These are phyloP conservation scores for Spea bombifrons DNA, from an alignment of 2,113 vertebrate species.

Conservation along the genomic window DNA sequence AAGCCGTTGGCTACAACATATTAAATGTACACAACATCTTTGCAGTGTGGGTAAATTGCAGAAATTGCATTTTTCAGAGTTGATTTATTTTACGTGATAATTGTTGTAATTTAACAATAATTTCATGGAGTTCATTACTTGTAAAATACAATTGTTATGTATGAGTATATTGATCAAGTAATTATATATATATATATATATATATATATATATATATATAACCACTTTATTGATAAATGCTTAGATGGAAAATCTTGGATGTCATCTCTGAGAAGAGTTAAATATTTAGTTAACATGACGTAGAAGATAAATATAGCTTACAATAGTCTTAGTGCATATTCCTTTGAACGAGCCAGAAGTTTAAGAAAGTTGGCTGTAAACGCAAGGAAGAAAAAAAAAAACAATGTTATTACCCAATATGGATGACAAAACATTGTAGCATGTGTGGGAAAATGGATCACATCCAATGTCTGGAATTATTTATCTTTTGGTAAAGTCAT, in stretches of 20 bases:
- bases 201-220: no score
- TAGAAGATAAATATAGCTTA: constrained; percentile 45
- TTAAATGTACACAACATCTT: no score
- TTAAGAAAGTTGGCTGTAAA: constrained; percentile 58
- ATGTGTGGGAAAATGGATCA: constrained; percentile 86
- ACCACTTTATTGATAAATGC: constrained; percentile 15
- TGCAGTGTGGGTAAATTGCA: no score
- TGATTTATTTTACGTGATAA: no score
- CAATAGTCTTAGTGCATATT: constrained; percentile 38
- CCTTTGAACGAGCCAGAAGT: constrained; percentile 62
- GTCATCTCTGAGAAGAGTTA: constrained; percentile 35
- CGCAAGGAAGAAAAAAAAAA: constrained; percentile 53
- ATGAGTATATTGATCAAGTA: no score
- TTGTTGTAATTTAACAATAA: no score
- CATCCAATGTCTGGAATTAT: constrained; percentile 84
- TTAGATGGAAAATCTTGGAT: constrained; percentile 37
- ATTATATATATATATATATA: no score
- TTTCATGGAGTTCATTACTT: no score
- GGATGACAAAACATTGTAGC: constrained; percentile 82
- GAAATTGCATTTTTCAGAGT: no score
- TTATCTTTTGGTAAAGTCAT: constrained; percentile 73
- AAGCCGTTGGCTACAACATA: no score
- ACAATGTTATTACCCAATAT: constrained; percentile 73
- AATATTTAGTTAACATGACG: constrained; percentile 43
- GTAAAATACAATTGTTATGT: no score